phyloP scores from a whole-genome alignment of 1,140 invertebrate genomes.

The Plutomurus gul region DNA sequence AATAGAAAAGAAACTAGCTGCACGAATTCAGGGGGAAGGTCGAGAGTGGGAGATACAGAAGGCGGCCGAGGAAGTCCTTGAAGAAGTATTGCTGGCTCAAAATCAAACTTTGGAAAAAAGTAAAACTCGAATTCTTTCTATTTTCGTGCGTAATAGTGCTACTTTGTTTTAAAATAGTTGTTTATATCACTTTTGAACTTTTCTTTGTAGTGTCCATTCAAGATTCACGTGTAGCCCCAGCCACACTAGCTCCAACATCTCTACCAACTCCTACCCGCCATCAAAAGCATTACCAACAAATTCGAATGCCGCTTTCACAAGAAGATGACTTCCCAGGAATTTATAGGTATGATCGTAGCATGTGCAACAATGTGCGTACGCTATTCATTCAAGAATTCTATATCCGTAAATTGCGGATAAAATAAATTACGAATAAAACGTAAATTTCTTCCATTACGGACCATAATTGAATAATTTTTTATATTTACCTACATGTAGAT shows the following conservation, averaged over 20 bases:
- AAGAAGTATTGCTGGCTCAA: background rate
- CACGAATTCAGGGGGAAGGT: background rate
- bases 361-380: too few species aligned
- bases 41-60: background rate
- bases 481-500: too few species aligned
- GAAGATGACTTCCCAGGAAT: conserved; percentile 1
- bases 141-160: background rate
- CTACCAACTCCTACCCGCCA: background rate
- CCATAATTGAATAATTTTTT: too few species aligned
- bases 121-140: background rate
- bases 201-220: background rate
- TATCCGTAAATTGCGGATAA: too few species aligned
- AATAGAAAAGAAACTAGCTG: conserved; percentile 24
- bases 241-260: background rate
- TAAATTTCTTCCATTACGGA: too few species aligned
- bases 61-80: conserved; percentile 7
- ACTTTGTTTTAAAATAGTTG: background rate
- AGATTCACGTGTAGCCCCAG: background rate
- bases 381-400: too few species aligned
- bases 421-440: too few species aligned
- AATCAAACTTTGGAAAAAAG: background rate
- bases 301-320: background rate
- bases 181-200: background rate
- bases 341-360: too few species aligned
- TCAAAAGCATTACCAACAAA: background rate